Percentiles rank a stretch among this genome's conserved stretches.
These are phyloP conservation scores for Phycodurus eques DNA, from an alignment of 2,113 vertebrate species.

Conservation along the genomic window DNA sequence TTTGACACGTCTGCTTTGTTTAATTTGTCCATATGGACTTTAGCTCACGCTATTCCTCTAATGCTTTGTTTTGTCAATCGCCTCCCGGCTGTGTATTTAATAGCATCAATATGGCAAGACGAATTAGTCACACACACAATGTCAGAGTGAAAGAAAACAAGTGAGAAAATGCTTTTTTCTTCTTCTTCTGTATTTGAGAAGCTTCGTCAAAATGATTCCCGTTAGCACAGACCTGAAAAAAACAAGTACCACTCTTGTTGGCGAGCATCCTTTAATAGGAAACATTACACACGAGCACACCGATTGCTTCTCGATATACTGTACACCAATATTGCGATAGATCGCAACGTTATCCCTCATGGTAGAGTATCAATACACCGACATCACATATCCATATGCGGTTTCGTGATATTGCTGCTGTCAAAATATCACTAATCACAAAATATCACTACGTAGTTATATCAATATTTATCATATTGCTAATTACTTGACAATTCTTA, in stretches of 20 bases:
- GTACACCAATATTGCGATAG: too few species aligned
- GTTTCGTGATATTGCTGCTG: too few species aligned
- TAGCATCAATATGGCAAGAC: conserved; percentile 56
- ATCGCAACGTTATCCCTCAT: too few species aligned
- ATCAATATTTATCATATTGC: too few species aligned
- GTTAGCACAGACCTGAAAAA: neutral
- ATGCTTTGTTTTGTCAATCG: conserved; percentile 57
- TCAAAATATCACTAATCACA: too few species aligned
- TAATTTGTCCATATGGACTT: conserved; percentile 70
- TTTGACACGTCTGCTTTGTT: conserved; percentile 49
- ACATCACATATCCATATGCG: too few species aligned
- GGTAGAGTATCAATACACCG: too few species aligned
- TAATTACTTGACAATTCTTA: too few species aligned
- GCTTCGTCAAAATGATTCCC: neutral
- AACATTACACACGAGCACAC: too few species aligned
- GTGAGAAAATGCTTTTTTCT: neutral
- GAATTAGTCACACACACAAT: conserved; percentile 51
- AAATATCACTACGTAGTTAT: too few species aligned
- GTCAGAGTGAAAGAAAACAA: conserved; percentile 41
- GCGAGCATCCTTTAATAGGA: too few species aligned
- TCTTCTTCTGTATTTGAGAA: neutral
- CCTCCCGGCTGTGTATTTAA: conserved; percentile 51
- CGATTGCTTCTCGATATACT: too few species aligned
- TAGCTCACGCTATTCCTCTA: conserved; percentile 61
- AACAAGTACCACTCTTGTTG: neutral